phyloP scores from a whole-genome alignment of 2,113 vertebrate genomes.

The human (Homo sapiens) region GRCh38 chr12:130664001-130664500 shows the following conservation, averaged over 20 bases:
- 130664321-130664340: neutral
- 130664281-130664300: neutral
- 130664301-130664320: neutral
- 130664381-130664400: fast-evolving
- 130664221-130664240: neutral
- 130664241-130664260: neutral
- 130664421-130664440: neutral
- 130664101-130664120: too few species aligned
- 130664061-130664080: fast-evolving
- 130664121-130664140: neutral
- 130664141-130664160: neutral
- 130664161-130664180: neutral
- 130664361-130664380: too few species aligned
- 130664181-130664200: neutral
- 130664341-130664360: neutral
- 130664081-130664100: too few species aligned
- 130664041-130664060: neutral
- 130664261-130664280: neutral
- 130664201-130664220: neutral
- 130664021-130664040: neutral
- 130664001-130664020: neutral
- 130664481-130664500: neutral
- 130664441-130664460: too few species aligned
- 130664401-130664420: fast-evolving
- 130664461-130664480: too few species aligned